Evolutionary conservation across 2,888 invertebrate species (phyloP).

Genomic region (Atherix ibis): DNA sequence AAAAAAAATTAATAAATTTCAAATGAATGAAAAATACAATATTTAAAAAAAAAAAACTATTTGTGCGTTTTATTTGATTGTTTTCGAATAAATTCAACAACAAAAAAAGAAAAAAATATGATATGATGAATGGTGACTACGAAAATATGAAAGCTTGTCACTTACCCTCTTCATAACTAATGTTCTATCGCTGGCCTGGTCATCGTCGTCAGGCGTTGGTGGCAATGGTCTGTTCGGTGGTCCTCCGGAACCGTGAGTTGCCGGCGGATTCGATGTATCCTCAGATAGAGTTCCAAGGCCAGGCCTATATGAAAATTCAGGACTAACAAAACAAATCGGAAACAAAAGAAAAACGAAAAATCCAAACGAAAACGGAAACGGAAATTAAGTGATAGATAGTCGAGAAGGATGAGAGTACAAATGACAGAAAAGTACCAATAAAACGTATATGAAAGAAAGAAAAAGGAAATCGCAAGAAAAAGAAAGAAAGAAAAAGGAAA

Average conservation of each 20-base stretch:
- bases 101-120: too few relatives aligned
- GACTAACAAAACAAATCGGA: conserved; percentile 40
- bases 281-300: conserved; percentile 49
- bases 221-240: conserved; percentile 87
- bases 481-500: conserved; percentile 13
- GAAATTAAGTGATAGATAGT: conserved; percentile 5
- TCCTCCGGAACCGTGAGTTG: conserved; percentile 39
- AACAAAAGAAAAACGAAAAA: conserved; percentile 17
- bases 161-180: conserved; percentile 86
- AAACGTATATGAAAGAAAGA: conserved; percentile 14
- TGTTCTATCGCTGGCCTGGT: conserved; percentile 66
- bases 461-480: conserved; percentile 13
- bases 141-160: too few relatives aligned
- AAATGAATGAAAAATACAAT: too few relatives aligned
- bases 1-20: too few relatives aligned
- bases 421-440: conserved; percentile 10
- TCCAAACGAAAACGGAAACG: conserved; percentile 13
- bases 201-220: conserved; percentile 88
- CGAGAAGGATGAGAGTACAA: conserved; percentile 2
- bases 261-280: conserved; percentile 30
- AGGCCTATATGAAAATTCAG: conserved; percentile 69
- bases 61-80: too few relatives aligned
- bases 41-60: too few relatives aligned
- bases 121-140: too few relatives aligned
- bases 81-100: too few relatives aligned